Percentiles rank a stretch among this genome's conserved stretches.
phyloP scores from a whole-genome alignment of 2,797 vertebrate species.

The Enoplosus armatus region DNA sequence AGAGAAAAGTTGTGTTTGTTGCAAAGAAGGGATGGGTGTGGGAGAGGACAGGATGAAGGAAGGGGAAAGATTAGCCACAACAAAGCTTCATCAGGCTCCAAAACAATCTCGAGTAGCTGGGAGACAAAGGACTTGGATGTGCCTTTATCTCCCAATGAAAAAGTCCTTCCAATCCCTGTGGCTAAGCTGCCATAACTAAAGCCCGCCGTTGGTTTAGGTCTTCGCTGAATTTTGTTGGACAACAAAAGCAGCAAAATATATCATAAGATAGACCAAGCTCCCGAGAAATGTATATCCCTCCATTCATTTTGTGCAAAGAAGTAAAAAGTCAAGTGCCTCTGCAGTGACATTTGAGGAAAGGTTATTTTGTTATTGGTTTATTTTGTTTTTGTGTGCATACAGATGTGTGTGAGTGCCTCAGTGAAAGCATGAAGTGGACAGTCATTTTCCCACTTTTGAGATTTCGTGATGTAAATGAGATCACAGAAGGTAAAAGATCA shows the following conservation, averaged over 20 bases:
- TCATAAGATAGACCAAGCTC: slow-evolving; percentile 42
- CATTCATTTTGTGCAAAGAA: slow-evolving; percentile 53
- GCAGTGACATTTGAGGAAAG: slow-evolving; percentile 74
- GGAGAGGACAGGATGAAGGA: slow-evolving; percentile 55
- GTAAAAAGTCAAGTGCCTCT: slow-evolving; percentile 59
- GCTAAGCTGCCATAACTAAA: slow-evolving; percentile 79
- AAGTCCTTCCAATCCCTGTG: slow-evolving; percentile 69
- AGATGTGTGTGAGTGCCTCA: slow-evolving; percentile 12
- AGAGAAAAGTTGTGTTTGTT: slow-evolving; percentile 75
- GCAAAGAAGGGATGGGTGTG: slow-evolving; percentile 39
- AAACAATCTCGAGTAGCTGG: slow-evolving; percentile 67
- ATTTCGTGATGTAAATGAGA: slow-evolving; percentile 64
- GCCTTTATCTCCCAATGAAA: slow-evolving; percentile 72
- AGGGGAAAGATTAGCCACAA: slow-evolving; percentile 69
- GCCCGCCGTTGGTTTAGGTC: slow-evolving; percentile 59
- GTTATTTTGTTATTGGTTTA: slow-evolving; percentile 66
- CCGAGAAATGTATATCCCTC: slow-evolving; percentile 43
- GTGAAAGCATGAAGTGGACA: slow-evolving; percentile 37
- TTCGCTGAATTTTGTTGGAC: slow-evolving; percentile 61
- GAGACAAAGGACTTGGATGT: slow-evolving; percentile 72
- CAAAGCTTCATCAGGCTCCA: slow-evolving; percentile 70
- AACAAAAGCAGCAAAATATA: slow-evolving; percentile 65
- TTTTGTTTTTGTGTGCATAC: slow-evolving; percentile 42
- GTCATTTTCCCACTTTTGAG: slow-evolving; percentile 55
- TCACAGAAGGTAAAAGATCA: slow-evolving; percentile 45